Conservation (phyloP, 2,888 invertebrate species). For the Melinopterus prodromus region DNA sequence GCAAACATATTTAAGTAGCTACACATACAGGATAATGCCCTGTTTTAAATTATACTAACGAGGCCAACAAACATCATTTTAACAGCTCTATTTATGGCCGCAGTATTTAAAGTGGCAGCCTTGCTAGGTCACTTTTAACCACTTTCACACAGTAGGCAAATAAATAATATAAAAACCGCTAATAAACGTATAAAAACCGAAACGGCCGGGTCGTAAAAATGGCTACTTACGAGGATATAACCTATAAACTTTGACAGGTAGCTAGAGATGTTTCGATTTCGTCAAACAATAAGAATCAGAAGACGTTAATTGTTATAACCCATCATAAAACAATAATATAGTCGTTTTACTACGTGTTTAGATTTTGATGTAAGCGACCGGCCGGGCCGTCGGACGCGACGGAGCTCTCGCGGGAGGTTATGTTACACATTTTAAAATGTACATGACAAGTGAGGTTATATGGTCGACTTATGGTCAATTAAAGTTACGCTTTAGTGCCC, state of each 20-base stretch:
- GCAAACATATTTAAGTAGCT: neutral
- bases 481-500: slow-evolving; percentile 5
- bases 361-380: slow-evolving; percentile 45
- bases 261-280: slow-evolving; percentile 9
- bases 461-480: slow-evolving; percentile 19
- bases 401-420: neutral
- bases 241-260: slow-evolving; percentile 4
- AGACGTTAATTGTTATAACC: slow-evolving; percentile 55
- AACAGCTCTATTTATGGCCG: slow-evolving; percentile 45
- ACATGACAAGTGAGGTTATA: slow-evolving; percentile 1
- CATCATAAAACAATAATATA: slow-evolving; percentile 54
- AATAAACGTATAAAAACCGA: slow-evolving; percentile 4
- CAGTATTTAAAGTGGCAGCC: neutral
- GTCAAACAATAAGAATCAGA: slow-evolving; percentile 25
- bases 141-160: neutral
- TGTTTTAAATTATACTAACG: slow-evolving; percentile 59
- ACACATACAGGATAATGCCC: slow-evolving; percentile 42
- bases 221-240: slow-evolving; percentile 4
- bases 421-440: neutral
- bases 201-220: neutral
- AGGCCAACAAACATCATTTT: slow-evolving; percentile 58
- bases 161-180: slow-evolving; percentile 4
- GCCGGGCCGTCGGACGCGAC: neutral
- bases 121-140: neutral
- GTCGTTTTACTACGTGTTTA: slow-evolving; percentile 55